Evolutionary conservation across 2,888 invertebrate species (phyloP).

Genomic region (Scelioninae gen. 1): DNA sequence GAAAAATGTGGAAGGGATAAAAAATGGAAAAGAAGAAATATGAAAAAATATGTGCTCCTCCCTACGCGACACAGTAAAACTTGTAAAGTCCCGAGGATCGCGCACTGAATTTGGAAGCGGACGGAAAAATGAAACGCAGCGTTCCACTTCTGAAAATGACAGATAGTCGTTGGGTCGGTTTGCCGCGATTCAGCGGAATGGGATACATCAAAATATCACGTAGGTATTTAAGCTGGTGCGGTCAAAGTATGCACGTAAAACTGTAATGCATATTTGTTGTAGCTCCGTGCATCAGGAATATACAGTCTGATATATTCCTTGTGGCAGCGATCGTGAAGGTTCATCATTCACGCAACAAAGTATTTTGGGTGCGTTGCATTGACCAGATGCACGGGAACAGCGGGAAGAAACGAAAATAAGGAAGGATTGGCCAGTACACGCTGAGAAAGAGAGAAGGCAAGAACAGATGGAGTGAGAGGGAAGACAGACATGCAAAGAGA

Average conservation of each 20-base stretch:
- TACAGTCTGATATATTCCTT: constrained; percentile 43
- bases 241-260: constrained; percentile 33
- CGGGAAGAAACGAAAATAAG: constrained; percentile 48
- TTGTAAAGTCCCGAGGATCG: too few species aligned
- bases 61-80: too few species aligned
- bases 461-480: constrained; percentile 22
- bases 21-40: too few species aligned
- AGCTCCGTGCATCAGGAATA: constrained; percentile 1
- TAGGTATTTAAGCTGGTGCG: constrained; percentile 30
- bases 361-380: constrained; percentile 57
- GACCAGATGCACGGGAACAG: constrained; percentile 50
- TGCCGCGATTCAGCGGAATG: constrained; percentile 3
- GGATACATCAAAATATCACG: constrained; percentile 40
- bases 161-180: too few species aligned
- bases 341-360: constrained; percentile 61
- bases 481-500: constrained; percentile 62
- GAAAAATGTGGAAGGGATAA: too few species aligned
- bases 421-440: constrained; percentile 42
- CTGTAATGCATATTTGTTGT: constrained; percentile 42
- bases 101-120: too few species aligned
- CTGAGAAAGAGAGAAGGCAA: constrained; percentile 13
- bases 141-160: too few species aligned
- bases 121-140: too few species aligned
- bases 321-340: constrained; percentile 46
- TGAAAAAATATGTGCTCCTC: too few species aligned